Conservation (phyloP, 2,113 vertebrate genomes). For the Hemibagrus wyckioides region DNA sequence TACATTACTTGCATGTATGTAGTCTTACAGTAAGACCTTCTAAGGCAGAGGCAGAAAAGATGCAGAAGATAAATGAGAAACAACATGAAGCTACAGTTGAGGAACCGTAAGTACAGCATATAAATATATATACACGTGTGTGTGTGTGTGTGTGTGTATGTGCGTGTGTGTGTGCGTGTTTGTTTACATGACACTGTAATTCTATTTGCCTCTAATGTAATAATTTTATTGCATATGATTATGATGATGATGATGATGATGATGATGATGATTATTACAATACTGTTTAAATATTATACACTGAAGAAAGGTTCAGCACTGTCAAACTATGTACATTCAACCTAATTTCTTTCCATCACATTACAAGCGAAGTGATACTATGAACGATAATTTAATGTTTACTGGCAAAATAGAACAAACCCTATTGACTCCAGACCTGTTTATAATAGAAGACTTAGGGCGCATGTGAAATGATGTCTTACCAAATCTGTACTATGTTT, state of each 20-base stretch:
- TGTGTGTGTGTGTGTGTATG: too few relatives aligned
- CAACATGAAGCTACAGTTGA: conserved; percentile 32
- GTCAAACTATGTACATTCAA: neutral
- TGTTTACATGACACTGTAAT: neutral
- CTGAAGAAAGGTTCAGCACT: neutral
- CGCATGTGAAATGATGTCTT: neutral
- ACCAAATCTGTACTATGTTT: neutral
- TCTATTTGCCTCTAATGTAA: neutral
- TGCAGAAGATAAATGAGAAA: conserved; percentile 31
- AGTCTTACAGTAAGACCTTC: conserved; percentile 53
- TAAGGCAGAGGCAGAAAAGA: conserved; percentile 50
- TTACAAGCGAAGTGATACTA: neutral
- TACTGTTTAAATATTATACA: neutral
- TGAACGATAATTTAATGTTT: neutral
- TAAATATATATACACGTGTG: neutral
- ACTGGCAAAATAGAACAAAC: neutral
- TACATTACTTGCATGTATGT: conserved; percentile 22
- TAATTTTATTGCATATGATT: neutral
- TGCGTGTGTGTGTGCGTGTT: neutral
- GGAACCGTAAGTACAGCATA: conserved; percentile 40
- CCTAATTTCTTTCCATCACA: neutral
- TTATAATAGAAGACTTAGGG: neutral
- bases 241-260: too few relatives aligned
- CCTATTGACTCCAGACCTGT: neutral
- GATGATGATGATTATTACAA: too few relatives aligned